phyloP scores from a whole-genome alignment of 1,140 invertebrate genomes.

The Drosophila novamexicana region DNA sequence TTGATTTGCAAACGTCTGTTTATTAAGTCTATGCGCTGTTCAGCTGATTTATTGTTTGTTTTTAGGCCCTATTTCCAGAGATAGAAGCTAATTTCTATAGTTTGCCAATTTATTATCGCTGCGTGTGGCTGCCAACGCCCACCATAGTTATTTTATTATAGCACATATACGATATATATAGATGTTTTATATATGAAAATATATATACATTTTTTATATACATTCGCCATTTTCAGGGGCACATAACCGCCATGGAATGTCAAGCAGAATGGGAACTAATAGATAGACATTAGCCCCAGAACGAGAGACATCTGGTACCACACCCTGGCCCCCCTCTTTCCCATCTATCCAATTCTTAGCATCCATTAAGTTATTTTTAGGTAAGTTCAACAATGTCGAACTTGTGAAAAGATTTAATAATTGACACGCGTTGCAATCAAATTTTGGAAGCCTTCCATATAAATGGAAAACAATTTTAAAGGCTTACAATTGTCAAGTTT shows the following conservation, averaged over 20 bases:
- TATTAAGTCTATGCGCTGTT: neutral
- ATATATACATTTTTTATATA: neutral
- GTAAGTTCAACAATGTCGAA: no score
- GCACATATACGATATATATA: slow-evolving; percentile 9
- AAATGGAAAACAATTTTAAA: no score
- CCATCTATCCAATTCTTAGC: no score
- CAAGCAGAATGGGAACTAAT: slow-evolving; percentile 64
- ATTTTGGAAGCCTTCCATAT: no score
- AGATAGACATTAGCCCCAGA: slow-evolving; percentile 47
- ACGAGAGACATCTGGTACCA: slow-evolving; percentile 41
- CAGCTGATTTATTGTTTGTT: slow-evolving; percentile 9
- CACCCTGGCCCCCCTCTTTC: no score
- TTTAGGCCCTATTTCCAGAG: neutral
- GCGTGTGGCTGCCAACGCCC: slow-evolving; percentile 59
- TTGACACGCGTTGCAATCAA: no score
- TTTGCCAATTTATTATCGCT: slow-evolving; percentile 56
- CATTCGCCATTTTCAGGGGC: slow-evolving; percentile 40
- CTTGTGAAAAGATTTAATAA: no score
- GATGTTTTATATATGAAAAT: slow-evolving; percentile 7
- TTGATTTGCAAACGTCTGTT: no score
- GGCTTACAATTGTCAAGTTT: no score
- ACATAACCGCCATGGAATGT: slow-evolving; percentile 60
- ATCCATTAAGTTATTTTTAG: no score
- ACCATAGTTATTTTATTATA: slow-evolving; percentile 16
- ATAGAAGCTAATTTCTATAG: slow-evolving; percentile 33